Evolutionary conservation across 2,888 invertebrate genomes (phyloP), one percentile per base, ranked within the genome.

Genomic region (Spisula subtruncata): DNA sequence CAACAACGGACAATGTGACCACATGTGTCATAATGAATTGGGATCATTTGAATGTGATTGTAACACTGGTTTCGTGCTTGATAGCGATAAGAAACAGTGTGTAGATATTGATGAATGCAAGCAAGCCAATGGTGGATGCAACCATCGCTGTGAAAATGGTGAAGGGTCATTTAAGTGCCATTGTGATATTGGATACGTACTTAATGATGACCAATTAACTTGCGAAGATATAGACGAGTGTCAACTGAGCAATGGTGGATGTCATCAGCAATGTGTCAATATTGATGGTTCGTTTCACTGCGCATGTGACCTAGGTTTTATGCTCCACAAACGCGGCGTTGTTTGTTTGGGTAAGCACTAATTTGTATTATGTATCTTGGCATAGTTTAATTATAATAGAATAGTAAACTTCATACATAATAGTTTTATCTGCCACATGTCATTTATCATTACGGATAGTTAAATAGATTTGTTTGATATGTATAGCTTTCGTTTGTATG

Each of bases 51-150:
- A 41, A 41, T 41, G 41, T 41, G 41, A 41, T 4, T 83, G 83
- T 56, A 46, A 41, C 6, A 10, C n/a, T 46, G 83, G 83, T 1
- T 83, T 29, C 25, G 0, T 10, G n/a, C 20, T 83, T 1, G n/a
- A 46, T 6, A 66, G n/a, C 66, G n/a, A 25, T 8, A 8, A 41
- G 41, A 2, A 41, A 5, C 41, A 41, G 8, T 41, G 41, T 41
- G 41, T 5, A 41, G 84, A 84, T 51, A 84, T 84, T 32, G 71
- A 66, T 18, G 84, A 84, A 48, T 84, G 84, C 48, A 32, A 32
- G 6, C 29, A 14, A 25, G 20, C 29, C 20, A 84, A 75, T 32
- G 84, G 84, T 6, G 75, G 51, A 48, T 84, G 84, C 25, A 29
- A 25, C 1, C 84, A 84, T 14, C 1, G 12, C 10, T 84, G 84